phyloP scores from a whole-genome alignment of 2,888 invertebrate species.

The Temnothorax rugatulus region DNA sequence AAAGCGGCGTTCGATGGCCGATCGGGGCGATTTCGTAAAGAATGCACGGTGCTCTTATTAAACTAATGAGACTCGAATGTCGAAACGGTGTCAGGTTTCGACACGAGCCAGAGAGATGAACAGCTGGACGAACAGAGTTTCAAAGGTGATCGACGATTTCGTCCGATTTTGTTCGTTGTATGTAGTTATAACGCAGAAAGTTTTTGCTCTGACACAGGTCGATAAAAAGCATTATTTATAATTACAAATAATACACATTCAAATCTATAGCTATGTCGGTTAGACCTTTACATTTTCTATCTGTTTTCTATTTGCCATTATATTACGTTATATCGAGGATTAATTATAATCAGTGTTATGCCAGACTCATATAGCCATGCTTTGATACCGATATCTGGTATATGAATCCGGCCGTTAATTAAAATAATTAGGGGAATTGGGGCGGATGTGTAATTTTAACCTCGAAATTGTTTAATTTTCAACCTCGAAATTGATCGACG shows the following conservation, averaged over 20 bases:
- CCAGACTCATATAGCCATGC: background rate
- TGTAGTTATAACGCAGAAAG: background rate
- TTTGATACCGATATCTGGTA: background rate
- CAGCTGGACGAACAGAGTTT: slow-evolving; percentile 71
- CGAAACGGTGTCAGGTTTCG: slow-evolving; percentile 75
- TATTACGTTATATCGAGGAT: background rate
- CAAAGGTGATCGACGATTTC: slow-evolving; percentile 72
- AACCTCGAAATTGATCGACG: slow-evolving; percentile 56
- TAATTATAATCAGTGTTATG: background rate
- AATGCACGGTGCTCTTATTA: slow-evolving; percentile 77
- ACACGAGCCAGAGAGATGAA: slow-evolving; percentile 74
- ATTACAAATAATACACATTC: background rate
- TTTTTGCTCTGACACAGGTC: background rate
- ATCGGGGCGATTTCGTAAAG: slow-evolving; percentile 73
- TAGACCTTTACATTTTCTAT: background rate
- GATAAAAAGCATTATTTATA: background rate
- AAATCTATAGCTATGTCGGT: background rate
- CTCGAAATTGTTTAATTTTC: slow-evolving; percentile 47
- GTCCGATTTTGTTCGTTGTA: slow-evolving; percentile 64
- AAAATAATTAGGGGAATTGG: slow-evolving; percentile 54
- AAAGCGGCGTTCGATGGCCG: slow-evolving; percentile 59
- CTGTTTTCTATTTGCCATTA: background rate
- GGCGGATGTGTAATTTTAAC: slow-evolving; percentile 57
- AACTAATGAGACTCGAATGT: slow-evolving; percentile 77
- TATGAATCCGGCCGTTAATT: slow-evolving; percentile 41